Evolutionary conservation across 1,140 invertebrate species (phyloP), one percentile per base, ranked within the genome.

Genomic region (Streblospio benedicti): DNA sequence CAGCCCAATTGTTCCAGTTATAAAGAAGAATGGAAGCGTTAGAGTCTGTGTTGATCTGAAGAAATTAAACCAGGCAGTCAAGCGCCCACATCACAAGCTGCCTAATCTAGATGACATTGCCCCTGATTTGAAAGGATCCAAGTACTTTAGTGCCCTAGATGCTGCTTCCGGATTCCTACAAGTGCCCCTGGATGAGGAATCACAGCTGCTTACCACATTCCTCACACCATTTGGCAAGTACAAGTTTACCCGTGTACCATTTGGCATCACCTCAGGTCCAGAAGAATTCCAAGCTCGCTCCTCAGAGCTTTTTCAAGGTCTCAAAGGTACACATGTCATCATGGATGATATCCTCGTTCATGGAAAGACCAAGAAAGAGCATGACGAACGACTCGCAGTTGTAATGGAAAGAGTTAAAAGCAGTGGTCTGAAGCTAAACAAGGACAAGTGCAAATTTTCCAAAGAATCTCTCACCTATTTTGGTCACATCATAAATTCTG

Each of bases 61-160:
- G 33, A 28, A 54, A 14, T 18, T 54, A n/a, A 54, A 54, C 49
- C 31, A 45, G 3, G 28, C 28, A 2, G 61, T 64, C 18, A 41
- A 43, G 25, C n/a, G 63, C 20, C 49, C 49, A 12, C 66, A 61
- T 45, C 60, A 56, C 52, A 6, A 16, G 14, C 57, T 51, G 12
- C 41, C 18, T 12, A 62, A 52, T 4, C n/a, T 60, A n/a, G 63
- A 65, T n/a, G 60, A 67, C 16, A 41, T 65, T 16, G 27, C 32
- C 16, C 16, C 30, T n/a, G 68, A 73, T 56, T 60, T 81, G 31
- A 47, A 57, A 31, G 72, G 71, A n/a, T 66, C 73, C 53, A 74
- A 70, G 67, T 59, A 73, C 45, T 82, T 81, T 65, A 73, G 71
- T 5, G 75, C 72, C 41, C 59, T 82, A 20, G 80, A 82, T 72